Evolutionary conservation across 2,888 invertebrate genomes (phyloP).

Genomic region (Alloscopus bannaensis): DNA sequence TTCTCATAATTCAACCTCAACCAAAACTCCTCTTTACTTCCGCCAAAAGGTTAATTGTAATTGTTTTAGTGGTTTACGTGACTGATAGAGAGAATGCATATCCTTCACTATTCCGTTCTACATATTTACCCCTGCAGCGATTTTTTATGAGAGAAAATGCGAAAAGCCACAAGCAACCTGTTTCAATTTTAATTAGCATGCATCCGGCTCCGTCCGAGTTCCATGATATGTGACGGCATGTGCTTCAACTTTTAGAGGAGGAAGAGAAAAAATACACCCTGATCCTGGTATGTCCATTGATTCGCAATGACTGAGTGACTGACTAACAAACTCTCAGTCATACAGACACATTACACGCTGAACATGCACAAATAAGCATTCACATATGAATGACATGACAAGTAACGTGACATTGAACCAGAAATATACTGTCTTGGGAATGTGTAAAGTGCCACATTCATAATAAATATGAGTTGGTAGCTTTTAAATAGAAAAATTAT

Average conservation of each 20-base stretch:
- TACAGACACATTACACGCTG: neutral
- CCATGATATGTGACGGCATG: too few relatives aligned
- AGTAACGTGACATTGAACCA: slow-evolving; percentile 46
- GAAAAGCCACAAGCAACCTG: slow-evolving; percentile 31
- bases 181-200: slow-evolving; percentile 60
- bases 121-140: slow-evolving; percentile 14
- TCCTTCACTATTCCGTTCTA: neutral
- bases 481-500: too few relatives aligned
- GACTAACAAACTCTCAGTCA: slow-evolving; percentile 28
- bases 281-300: slow-evolving; percentile 35
- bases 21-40: slow-evolving; percentile 28
- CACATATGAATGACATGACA: slow-evolving; percentile 14
- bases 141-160: neutral
- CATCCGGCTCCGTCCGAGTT: slow-evolving; percentile 49
- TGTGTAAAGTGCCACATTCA: too few relatives aligned
- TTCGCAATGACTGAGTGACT: slow-evolving; percentile 51
- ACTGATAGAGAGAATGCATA: slow-evolving; percentile 44
- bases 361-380: neutral
- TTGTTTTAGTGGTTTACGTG: slow-evolving; percentile 58
- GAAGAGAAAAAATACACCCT: too few relatives aligned
- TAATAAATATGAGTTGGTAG: too few relatives aligned
- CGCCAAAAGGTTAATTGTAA: slow-evolving; percentile 60
- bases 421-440: slow-evolving; percentile 32
- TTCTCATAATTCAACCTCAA: too few relatives aligned
- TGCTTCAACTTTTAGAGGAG: slow-evolving; percentile 14